These are phyloP conservation scores for Lasius platythorax DNA, from an alignment of 2,888 invertebrate species.

Conservation along the genomic window DNA sequence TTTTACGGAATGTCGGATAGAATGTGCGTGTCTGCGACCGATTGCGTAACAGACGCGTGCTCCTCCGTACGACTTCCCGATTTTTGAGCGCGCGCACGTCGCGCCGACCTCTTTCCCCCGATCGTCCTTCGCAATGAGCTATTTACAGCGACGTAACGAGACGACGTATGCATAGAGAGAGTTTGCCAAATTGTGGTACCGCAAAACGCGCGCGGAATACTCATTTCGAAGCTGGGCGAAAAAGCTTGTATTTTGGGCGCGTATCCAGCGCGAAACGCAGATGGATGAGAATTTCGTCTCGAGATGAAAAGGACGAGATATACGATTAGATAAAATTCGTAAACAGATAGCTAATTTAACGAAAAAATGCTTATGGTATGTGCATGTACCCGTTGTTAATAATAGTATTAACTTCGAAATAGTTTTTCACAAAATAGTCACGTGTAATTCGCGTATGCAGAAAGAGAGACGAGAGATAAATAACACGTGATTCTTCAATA, in stretches of 20 bases:
- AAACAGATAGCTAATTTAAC: not conserved
- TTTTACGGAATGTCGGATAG: conserved; percentile 30
- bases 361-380: not conserved
- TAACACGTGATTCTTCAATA: not conserved
- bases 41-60: conserved; percentile 64
- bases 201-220: conserved; percentile 21
- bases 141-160: conserved; percentile 28
- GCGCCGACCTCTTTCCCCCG: not conserved
- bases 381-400: not conserved
- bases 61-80: conserved; percentile 47
- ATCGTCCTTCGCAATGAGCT: conserved; percentile 53
- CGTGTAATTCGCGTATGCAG: not conserved
- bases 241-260: conserved; percentile 5
- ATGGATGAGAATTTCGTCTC: not conserved
- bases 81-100: conserved; percentile 19
- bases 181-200: conserved; percentile 49
- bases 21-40: conserved; percentile 42
- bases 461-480: not conserved
- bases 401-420: not conserved
- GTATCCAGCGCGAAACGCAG: not conserved
- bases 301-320: not conserved
- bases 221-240: not conserved
- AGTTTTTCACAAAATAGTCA: not conserved
- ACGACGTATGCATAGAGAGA: not conserved
- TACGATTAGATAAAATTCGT: not conserved